Evolutionary conservation across 2,888 invertebrate genomes (phyloP).

Genomic region (Drosophila kuntzei): DNA sequence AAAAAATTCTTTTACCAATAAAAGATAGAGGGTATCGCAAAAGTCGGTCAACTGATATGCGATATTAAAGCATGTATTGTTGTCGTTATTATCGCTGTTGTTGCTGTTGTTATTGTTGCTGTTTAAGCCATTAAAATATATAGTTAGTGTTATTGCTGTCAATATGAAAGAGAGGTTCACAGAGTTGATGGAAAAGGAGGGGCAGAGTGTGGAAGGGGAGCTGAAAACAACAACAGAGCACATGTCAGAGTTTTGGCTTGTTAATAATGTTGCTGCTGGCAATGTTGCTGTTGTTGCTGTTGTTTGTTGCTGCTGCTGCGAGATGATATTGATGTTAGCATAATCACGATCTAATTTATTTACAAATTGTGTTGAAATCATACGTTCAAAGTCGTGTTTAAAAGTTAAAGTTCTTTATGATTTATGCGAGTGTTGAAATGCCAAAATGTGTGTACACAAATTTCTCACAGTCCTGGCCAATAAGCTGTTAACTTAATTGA

Average conservation of each 20-base stretch:
- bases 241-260: slow-evolving; percentile 66
- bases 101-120: slow-evolving; percentile 46
- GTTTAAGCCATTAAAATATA: slow-evolving; percentile 74
- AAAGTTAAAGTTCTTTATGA: slow-evolving; percentile 73
- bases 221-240: slow-evolving; percentile 46
- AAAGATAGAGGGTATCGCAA: slow-evolving; percentile 11
- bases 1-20: too few relatives aligned
- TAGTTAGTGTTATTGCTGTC: slow-evolving; percentile 75
- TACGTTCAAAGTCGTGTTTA: slow-evolving; percentile 78
- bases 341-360: slow-evolving; percentile 84
- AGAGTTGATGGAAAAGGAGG: not conserved
- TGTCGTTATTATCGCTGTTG: slow-evolving; percentile 34
- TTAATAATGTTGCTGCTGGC: slow-evolving; percentile 73
- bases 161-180: slow-evolving; percentile 46
- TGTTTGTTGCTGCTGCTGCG: slow-evolving; percentile 43
- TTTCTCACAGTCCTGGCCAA: slow-evolving; percentile 67
- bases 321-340: slow-evolving; percentile 79
- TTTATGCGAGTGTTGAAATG: slow-evolving; percentile 75
- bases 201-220: not conserved
- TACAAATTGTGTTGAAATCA: slow-evolving; percentile 83
- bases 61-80: slow-evolving; percentile 21
- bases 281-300: slow-evolving; percentile 42
- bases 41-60: not conserved
- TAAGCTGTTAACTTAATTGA: slow-evolving; percentile 60
- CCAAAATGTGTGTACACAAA: slow-evolving; percentile 46